These are phyloP conservation scores for Ia io DNA, from an alignment of 2,113 vertebrate genomes.

Conservation along the genomic window DNA sequence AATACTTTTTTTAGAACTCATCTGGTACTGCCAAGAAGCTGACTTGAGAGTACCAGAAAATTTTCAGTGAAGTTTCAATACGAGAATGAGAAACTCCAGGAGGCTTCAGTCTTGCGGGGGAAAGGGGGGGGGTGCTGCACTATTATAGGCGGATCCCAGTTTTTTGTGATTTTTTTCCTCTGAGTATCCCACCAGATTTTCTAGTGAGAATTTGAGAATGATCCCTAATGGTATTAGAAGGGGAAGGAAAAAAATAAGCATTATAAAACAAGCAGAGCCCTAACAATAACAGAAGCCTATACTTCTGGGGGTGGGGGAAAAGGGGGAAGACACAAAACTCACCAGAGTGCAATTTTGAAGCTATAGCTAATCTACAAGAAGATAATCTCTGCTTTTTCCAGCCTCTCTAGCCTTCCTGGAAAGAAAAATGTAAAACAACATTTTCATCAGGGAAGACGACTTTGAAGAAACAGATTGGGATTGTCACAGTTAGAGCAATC, in stretches of 20 bases:
- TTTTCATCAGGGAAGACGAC: background rate
- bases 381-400: background rate
- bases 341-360: background rate
- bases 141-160: background rate
- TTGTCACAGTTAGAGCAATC: background rate
- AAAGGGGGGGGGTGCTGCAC: background rate
- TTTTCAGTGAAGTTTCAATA: background rate
- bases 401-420: background rate
- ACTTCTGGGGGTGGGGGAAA: rapidly evolving
- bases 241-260: background rate
- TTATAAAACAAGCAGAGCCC: background rate
- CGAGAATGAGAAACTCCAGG: background rate
- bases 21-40: background rate
- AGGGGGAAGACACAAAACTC: background rate
- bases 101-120: background rate
- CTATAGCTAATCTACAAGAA: background rate
- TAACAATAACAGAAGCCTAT: background rate
- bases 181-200: background rate
- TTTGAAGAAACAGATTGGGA: background rate
- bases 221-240: background rate
- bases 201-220: background rate
- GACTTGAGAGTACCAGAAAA: background rate
- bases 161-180: background rate
- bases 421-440: background rate
- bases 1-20: background rate